A percentile compares a stretch with the other conserved stretches of the same genome.
phyloP scores from a whole-genome alignment of 1,140 invertebrate genomes.

The Babylonia areolata region DNA sequence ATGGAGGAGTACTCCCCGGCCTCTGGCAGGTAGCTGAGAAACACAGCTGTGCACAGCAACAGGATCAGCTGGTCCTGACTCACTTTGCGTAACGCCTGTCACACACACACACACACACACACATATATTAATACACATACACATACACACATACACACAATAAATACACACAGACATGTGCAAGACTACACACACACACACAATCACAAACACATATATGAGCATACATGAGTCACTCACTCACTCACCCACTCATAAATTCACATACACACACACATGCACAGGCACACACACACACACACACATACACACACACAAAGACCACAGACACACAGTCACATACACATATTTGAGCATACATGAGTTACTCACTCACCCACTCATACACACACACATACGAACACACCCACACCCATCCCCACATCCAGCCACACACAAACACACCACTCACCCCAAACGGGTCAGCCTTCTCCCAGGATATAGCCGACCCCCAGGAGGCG shows the following conservation, averaged over 20 bases:
- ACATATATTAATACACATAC: not conserved
- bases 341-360: not conserved
- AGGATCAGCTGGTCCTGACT: constrained; percentile 97
- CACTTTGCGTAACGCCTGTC: constrained; percentile 90
- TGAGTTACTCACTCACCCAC: not conserved
- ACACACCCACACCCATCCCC: not conserved
- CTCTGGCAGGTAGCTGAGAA: constrained; percentile 98
- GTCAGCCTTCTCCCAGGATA: constrained; percentile 95
- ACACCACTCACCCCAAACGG: constrained; percentile 89
- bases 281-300: too few relatives aligned
- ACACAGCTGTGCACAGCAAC: constrained; percentile 97
- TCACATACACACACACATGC: constrained; percentile 78
- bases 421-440: constrained; percentile 36
- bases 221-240: not conserved
- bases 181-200: too few relatives aligned
- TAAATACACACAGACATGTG: too few relatives aligned
- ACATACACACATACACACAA: too few relatives aligned
- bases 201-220: too few relatives aligned
- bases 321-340: constrained; percentile 1
- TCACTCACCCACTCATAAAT: not conserved
- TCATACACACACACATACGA: not conserved
- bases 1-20: constrained; percentile 99
- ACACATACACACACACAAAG: too few relatives aligned
- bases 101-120: constrained; percentile 11
- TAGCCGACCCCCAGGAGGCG: constrained; percentile 72